These are phyloP conservation scores for Leptopilina syphax DNA, from an alignment of 2,888 invertebrate species.

Conservation along the genomic window DNA sequence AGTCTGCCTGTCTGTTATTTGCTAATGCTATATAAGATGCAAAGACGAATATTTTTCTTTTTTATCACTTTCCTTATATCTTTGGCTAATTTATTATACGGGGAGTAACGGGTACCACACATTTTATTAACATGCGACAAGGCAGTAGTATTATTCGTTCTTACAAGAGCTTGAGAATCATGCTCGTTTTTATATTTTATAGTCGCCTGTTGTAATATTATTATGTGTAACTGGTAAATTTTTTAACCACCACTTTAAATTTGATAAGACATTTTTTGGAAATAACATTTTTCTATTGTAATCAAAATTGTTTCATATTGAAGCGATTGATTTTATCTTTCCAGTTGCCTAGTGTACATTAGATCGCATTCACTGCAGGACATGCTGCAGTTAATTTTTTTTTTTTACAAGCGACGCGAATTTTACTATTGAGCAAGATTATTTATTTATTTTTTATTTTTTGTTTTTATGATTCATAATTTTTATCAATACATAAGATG, in stretches of 20 bases:
- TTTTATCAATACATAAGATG: too few species aligned
- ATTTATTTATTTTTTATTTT: background rate
- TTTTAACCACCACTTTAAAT: background rate
- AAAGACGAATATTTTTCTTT: too few species aligned
- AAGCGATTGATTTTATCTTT: slow-evolving; percentile 33
- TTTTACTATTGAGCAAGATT: slow-evolving; percentile 43
- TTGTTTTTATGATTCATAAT: too few species aligned
- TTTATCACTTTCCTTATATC: too few species aligned
- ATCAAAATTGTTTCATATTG: slow-evolving; percentile 25
- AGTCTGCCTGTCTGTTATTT: too few species aligned
- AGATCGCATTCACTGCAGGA: slow-evolving; percentile 39
- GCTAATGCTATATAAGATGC: too few species aligned
- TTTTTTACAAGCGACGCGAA: slow-evolving; percentile 32
- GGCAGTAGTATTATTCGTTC: too few species aligned
- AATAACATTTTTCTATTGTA: slow-evolving; percentile 2
- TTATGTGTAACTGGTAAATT: slow-evolving; percentile 12
- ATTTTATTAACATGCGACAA: too few species aligned
- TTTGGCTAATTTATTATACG: too few species aligned
- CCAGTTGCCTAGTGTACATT: slow-evolving; percentile 41
- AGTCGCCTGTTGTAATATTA: slow-evolving; percentile 6
- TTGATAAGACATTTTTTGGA: too few species aligned
- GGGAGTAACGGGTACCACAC: too few species aligned
- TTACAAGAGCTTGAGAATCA: too few species aligned
- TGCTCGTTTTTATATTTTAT: background rate
- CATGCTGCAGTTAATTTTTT: slow-evolving; percentile 31